phyloP scores from a whole-genome alignment of 2,888 invertebrate genomes.

The Chromoteleia sp. region DNA sequence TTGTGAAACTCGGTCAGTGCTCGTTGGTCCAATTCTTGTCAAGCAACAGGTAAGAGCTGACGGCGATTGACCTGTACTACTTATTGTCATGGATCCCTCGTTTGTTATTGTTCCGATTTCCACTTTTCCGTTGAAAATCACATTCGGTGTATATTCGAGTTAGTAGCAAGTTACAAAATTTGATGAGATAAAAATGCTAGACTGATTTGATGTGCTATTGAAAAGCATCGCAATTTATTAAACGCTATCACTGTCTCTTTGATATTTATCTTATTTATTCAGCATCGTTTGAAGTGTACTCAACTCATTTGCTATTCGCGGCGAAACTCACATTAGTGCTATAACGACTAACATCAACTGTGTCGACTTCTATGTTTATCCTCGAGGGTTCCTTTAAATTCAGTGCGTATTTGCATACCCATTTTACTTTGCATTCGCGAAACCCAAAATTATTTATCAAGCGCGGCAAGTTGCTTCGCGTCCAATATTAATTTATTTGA shows the following conservation, averaged over 20 bases:
- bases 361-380: constrained; percentile 48
- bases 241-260: constrained; percentile 10
- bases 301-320: constrained; percentile 50
- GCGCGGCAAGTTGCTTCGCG: constrained; percentile 1
- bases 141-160: too few species aligned
- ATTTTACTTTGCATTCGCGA: constrained; percentile 9
- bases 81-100: constrained; percentile 44
- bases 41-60: constrained; percentile 62
- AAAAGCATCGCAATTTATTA: too few species aligned
- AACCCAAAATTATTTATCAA: constrained; percentile 23
- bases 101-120: constrained; percentile 20
- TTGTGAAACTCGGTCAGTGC: constrained; percentile 64
- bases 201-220: background rate
- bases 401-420: constrained; percentile 18
- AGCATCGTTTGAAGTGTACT: constrained; percentile 4
- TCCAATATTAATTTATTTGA: background rate
- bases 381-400: constrained; percentile 38
- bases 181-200: background rate
- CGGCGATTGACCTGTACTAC: constrained; percentile 63
- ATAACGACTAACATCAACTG: constrained; percentile 37
- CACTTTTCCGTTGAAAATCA: background rate
- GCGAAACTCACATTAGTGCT: constrained; percentile 38
- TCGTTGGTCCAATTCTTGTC: constrained; percentile 64
- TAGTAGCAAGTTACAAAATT: background rate
- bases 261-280: constrained; percentile 31